A percentile compares a stretch with the other conserved stretches of the same genome.
These are phyloP conservation scores for Platyscapa corneri DNA, from an alignment of 1,140 invertebrate genomes.

Conservation along the genomic window DNA sequence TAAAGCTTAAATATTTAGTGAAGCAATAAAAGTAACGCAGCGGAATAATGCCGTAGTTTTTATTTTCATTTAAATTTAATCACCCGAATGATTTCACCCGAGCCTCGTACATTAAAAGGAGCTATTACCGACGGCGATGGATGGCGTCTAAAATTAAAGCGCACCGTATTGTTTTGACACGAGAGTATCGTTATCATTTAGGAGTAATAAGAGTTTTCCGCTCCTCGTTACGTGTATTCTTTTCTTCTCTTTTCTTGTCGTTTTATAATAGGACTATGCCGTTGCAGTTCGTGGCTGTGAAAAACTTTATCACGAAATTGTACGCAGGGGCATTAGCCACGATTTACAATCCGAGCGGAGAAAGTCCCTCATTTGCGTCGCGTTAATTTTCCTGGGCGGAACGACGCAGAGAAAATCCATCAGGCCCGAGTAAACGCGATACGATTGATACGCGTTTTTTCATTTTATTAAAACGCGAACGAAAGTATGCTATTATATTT, in stretches of 20 bases:
- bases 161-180: conserved; percentile 8
- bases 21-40: too few species aligned
- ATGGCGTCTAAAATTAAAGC: background rate
- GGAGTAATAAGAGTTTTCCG: background rate
- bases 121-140: background rate
- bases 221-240: background rate
- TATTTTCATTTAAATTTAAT: too few species aligned
- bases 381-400: background rate
- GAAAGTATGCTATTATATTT: background rate
- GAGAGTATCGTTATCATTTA: background rate
- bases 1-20: too few species aligned
- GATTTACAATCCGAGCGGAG: conserved; percentile 42
- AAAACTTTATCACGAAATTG: conserved; percentile 4
- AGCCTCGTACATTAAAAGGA: background rate
- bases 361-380: conserved; percentile 42
- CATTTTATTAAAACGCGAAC: background rate
- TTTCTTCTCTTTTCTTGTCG: too few species aligned
- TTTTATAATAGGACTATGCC: conserved; percentile 21
- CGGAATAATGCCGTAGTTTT: background rate
- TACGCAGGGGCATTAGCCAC: background rate
- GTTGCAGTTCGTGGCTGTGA: background rate
- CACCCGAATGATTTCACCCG: background rate
- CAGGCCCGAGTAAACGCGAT: background rate
- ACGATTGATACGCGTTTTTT: background rate
- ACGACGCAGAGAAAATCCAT: background rate